Percentiles rank a stretch among this genome's conserved stretches.
Evolutionary conservation across 2,888 invertebrate genomes (phyloP).

Genomic region (Drosophila bunnanda): DNA sequence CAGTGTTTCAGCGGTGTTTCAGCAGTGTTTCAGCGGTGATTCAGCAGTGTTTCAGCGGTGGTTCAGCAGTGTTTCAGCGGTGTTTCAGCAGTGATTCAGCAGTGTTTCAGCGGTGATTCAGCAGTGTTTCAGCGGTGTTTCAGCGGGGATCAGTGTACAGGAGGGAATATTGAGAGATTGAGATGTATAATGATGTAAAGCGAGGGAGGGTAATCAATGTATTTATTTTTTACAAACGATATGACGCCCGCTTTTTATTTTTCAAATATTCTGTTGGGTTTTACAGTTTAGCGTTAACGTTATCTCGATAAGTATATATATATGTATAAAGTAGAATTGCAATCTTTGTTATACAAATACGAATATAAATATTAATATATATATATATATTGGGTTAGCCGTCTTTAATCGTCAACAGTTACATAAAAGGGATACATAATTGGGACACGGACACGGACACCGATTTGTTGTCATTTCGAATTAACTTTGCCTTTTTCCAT

Average conservation of each 20-base stretch:
- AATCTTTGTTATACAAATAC: constrained; percentile 57
- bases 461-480: neutral
- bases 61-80: too few relatives aligned
- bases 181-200: neutral
- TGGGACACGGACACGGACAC: constrained; percentile 16
- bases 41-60: too few relatives aligned
- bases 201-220: constrained; percentile 27
- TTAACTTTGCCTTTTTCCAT: constrained; percentile 5
- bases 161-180: constrained; percentile 6
- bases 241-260: constrained; percentile 40
- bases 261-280: constrained; percentile 55
- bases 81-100: neutral
- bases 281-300: constrained; percentile 51
- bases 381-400: constrained; percentile 36
- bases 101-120: neutral
- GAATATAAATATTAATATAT: constrained; percentile 34
- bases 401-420: constrained; percentile 50
- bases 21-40: neutral
- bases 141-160: constrained; percentile 35
- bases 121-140: constrained; percentile 19
- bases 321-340: constrained; percentile 44
- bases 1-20: too few relatives aligned
- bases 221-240: constrained; percentile 55
- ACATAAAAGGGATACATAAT: constrained; percentile 1
- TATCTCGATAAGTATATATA: constrained; percentile 50